These are phyloP conservation scores for Pangasius macronema DNA, from an alignment of 2,797 vertebrate genomes.

Conservation along the genomic window DNA sequence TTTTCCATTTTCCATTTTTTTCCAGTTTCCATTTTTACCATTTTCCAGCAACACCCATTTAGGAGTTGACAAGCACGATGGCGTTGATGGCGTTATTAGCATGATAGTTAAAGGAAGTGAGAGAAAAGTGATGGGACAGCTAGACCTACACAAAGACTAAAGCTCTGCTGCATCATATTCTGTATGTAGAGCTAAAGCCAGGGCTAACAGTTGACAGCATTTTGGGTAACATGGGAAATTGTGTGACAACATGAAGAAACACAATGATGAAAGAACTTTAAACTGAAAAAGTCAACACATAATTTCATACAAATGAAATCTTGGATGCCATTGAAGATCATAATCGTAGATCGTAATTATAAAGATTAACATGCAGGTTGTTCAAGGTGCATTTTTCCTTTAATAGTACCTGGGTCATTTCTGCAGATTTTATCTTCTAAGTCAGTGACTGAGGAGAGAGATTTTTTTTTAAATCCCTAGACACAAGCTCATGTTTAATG, in stretches of 20 bases:
- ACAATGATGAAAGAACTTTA: neutral
- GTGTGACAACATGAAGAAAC: neutral
- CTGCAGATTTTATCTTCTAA: neutral
- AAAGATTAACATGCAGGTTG: neutral
- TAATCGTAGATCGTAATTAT: neutral
- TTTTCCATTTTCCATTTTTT: no score
- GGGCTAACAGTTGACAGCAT: neutral
- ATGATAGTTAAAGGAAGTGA: neutral
- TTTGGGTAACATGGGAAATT: neutral
- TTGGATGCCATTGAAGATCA: neutral
- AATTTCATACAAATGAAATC: neutral
- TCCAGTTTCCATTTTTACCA: no score
- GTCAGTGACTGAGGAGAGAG: neutral
- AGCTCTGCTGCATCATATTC: neutral
- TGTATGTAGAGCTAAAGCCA: neutral
- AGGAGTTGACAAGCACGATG: neutral
- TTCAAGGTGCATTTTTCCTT: neutral
- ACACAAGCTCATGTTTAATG: slow-evolving; percentile 58
- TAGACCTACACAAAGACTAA: neutral
- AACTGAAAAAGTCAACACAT: no score
- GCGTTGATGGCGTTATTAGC: neutral
- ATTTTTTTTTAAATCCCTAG: slow-evolving; percentile 27
- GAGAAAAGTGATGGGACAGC: neutral
- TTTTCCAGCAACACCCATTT: neutral
- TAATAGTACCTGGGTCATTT: neutral